These are phyloP conservation scores for Anolis sagrei DNA, from an alignment of 2,113 vertebrate genomes.

Conservation along the genomic window DNA sequence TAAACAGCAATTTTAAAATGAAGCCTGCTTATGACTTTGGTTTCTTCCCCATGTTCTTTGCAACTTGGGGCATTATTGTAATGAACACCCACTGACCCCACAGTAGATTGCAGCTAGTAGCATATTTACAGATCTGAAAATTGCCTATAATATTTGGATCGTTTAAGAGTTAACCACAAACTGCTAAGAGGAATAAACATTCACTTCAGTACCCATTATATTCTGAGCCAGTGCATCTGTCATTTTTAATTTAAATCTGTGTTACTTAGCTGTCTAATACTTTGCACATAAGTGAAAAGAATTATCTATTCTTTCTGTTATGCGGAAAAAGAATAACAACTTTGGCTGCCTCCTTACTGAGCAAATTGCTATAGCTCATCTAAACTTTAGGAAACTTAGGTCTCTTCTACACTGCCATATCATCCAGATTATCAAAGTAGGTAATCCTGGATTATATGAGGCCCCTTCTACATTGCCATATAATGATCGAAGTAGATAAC, in stretches of 20 bases:
- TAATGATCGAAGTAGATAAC: no score
- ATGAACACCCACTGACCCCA: slow-evolving; percentile 23
- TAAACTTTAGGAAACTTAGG: slow-evolving; percentile 5
- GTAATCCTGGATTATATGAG: no score
- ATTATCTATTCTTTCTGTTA: slow-evolving; percentile 72
- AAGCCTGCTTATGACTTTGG: slow-evolving; percentile 45
- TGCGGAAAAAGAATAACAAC: slow-evolving; percentile 55
- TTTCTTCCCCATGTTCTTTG: slow-evolving; percentile 42
- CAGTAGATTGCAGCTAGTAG: slow-evolving; percentile 31
- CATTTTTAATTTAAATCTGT: slow-evolving; percentile 81
- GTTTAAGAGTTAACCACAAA: slow-evolving; percentile 71
- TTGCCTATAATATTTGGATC: slow-evolving; percentile 50
- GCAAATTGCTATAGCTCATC: slow-evolving; percentile 54
- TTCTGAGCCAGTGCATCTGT: slow-evolving; percentile 74
- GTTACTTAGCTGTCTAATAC: slow-evolving; percentile 80
- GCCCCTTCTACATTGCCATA: no score
- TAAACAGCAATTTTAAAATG: slow-evolving; percentile 8
- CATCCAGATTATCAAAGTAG: no score
- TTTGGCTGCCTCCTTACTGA: slow-evolving; percentile 65
- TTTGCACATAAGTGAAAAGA: slow-evolving; percentile 75
- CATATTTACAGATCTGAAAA: slow-evolving; percentile 46
- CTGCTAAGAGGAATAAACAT: slow-evolving; percentile 73
- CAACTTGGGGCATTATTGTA: slow-evolving; percentile 34
- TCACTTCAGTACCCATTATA: slow-evolving; percentile 78
- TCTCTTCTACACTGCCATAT: no score